A percentile compares a stretch with the other conserved stretches of the same genome.
phyloP scores from a whole-genome alignment of 2,113 vertebrate species.

The Aegotheles bennettii region DNA sequence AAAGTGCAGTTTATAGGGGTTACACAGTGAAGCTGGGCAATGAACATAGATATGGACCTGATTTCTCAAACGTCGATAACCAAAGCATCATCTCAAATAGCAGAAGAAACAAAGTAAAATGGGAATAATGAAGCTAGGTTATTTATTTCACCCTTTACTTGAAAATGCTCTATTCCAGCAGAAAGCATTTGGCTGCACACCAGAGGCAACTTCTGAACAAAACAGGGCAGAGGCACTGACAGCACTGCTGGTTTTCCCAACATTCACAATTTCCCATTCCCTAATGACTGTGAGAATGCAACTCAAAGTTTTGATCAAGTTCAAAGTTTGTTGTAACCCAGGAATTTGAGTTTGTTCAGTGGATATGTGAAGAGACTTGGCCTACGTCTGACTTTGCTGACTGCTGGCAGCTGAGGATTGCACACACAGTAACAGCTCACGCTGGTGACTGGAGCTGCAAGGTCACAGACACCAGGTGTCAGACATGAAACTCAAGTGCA shows the following conservation, averaged over 20 bases:
- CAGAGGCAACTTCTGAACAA: neutral
- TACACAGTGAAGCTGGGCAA: fast-evolving
- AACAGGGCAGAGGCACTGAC: fast-evolving
- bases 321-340: neutral
- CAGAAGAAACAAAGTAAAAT: neutral
- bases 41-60: fast-evolving
- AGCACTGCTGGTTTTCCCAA: neutral
- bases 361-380: neutral
- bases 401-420: fast-evolving
- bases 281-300: neutral
- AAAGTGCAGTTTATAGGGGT: neutral
- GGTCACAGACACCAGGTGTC: neutral
- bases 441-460: neutral
- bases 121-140: neutral
- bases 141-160: neutral
- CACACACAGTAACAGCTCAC: neutral
- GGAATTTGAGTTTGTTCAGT: neutral
- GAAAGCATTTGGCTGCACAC: neutral
- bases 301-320: neutral
- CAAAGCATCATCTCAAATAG: neutral
- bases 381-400: fast-evolving
- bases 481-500: no score
- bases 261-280: neutral
- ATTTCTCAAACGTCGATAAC: neutral
- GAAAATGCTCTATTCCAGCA: neutral